A percentile compares a stretch with the other conserved stretches of the same genome.
phyloP scores from a whole-genome alignment of 2,888 invertebrate genomes.

The Celastrina argiolus region DNA sequence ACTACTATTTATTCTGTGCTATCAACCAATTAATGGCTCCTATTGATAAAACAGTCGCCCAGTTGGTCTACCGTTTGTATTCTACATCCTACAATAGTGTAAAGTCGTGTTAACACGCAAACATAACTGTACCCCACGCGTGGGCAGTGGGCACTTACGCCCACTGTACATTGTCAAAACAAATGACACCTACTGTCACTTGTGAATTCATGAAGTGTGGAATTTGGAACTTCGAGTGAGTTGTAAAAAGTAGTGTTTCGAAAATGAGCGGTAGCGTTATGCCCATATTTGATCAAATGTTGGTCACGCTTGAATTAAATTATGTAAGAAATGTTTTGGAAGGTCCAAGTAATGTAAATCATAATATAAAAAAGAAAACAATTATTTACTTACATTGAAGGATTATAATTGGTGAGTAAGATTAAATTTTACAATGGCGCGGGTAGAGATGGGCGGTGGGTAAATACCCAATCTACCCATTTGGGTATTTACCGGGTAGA shows the following conservation, averaged over 20 bases:
- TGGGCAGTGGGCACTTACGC: not conserved
- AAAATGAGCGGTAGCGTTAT: not conserved
- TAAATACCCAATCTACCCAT: too few relatives aligned
- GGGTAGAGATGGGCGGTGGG: too few relatives aligned
- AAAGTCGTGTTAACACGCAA: not conserved
- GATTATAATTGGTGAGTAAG: too few relatives aligned
- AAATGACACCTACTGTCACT: conserved; percentile 3
- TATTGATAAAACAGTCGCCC: not conserved
- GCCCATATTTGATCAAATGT: not conserved
- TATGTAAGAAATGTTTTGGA: too few relatives aligned
- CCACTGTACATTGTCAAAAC: not conserved
- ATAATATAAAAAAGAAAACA: too few relatives aligned
- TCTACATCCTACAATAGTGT: not conserved
- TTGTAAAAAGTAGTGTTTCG: not conserved
- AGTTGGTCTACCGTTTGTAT: not conserved
- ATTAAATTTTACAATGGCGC: too few relatives aligned
- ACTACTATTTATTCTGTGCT: too few relatives aligned
- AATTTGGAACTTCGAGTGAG: not conserved
- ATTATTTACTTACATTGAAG: too few relatives aligned
- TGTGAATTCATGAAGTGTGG: not conserved
- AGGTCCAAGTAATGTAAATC: too few relatives aligned
- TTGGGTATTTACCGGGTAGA: too few relatives aligned
- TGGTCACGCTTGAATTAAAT: not conserved
- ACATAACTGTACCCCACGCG: conserved; percentile 5
- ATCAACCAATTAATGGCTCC: too few relatives aligned